Evolutionary conservation across 1,140 invertebrate genomes (phyloP).

Genomic region (Muscidifurax raptorellus): DNA sequence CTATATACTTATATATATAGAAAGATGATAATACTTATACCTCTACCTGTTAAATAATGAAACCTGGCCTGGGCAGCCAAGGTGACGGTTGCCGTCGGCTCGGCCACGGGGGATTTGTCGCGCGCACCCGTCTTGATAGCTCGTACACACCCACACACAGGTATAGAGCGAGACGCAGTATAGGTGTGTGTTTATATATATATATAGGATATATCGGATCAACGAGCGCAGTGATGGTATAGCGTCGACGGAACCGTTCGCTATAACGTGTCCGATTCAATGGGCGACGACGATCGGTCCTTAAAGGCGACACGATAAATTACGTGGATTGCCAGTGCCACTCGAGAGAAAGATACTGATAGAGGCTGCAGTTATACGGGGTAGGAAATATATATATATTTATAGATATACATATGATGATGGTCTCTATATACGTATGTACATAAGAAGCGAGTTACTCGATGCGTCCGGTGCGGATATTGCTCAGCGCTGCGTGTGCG

Average conservation of each 20-base stretch:
- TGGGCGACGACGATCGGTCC: constrained; percentile 8
- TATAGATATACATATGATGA: no score
- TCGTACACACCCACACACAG: neutral
- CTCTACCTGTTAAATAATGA: constrained; percentile 23
- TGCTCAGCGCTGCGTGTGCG: no score
- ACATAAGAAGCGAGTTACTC: no score
- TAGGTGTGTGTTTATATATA: no score
- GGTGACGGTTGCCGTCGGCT: neutral
- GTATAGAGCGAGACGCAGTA: neutral
- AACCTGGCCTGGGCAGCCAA: neutral
- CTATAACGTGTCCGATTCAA: neutral
- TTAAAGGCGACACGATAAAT: constrained; percentile 26
- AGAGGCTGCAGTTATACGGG: no score
- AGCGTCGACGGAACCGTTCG: no score
- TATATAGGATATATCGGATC: no score
- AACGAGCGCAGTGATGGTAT: neutral
- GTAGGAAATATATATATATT: no score
- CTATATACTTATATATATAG: no score
- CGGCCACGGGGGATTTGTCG: constrained; percentile 12
- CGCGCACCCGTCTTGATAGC: neutral
- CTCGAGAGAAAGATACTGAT: neutral
- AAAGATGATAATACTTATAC: neutral
- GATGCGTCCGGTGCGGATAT: no score
- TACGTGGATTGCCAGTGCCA: neutral
- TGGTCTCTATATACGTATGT: no score